Evolutionary conservation across 2,888 invertebrate genomes (phyloP).

Genomic region (Stenchaetothrips biformis): DNA sequence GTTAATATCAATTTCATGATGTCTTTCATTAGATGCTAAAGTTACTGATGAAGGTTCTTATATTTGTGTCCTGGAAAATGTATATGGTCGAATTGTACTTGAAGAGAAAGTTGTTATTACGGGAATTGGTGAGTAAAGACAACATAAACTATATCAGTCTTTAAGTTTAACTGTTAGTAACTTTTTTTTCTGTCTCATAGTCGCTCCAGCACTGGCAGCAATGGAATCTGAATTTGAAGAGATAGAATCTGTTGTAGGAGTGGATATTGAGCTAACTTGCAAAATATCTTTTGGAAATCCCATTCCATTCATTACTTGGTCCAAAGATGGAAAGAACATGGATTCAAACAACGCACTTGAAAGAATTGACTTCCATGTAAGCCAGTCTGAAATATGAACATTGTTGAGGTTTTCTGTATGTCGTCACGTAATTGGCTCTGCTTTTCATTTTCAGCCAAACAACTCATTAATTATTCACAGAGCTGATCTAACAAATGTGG

Average conservation of each 20-base stretch:
- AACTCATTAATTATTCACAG: constrained; percentile 26
- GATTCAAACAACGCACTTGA: not conserved
- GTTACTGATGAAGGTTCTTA: constrained; percentile 48
- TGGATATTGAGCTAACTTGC: constrained; percentile 37
- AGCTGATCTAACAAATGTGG: constrained; percentile 50
- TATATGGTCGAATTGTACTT: constrained; percentile 46
- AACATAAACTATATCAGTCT: not conserved
- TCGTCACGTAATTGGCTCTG: no score
- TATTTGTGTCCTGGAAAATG: constrained; percentile 50
- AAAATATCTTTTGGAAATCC: constrained; percentile 42
- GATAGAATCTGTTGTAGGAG: constrained; percentile 37
- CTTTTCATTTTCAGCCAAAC: not conserved
- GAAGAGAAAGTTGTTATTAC: constrained; percentile 48
- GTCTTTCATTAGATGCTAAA: constrained; percentile 39
- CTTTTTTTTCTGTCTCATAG: not conserved
- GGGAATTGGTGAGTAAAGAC: constrained; percentile 47
- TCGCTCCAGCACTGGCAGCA: constrained; percentile 18
- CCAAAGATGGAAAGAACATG: constrained; percentile 38
- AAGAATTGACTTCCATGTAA: not conserved
- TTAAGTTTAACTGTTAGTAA: constrained; percentile 24
- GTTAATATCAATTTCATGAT: not conserved
- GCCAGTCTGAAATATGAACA: not conserved
- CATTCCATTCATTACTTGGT: constrained; percentile 44
- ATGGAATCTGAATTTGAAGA: constrained; percentile 30
- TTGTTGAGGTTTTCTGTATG: no score